Percentiles rank a stretch among this genome's conserved stretches.
Evolutionary conservation across 2,797 vertebrate species (phyloP).

Genomic region (Notolepis coatsorum): DNA sequence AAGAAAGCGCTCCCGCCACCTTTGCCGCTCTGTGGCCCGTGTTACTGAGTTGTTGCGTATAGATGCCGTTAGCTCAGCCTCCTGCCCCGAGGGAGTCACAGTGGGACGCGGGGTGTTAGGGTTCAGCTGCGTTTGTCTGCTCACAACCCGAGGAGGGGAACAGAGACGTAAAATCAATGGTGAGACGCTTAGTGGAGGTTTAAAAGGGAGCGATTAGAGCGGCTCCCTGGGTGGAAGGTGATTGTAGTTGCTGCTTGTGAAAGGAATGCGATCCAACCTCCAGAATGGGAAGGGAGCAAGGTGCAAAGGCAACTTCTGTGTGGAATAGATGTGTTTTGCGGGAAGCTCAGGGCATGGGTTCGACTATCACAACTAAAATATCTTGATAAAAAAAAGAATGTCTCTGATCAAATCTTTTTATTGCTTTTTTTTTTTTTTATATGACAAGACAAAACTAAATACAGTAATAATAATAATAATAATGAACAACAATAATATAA

Average conservation of each 20-base stretch:
- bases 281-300: slow-evolving; percentile 61
- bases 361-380: too few relatives aligned
- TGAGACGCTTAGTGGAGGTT: slow-evolving; percentile 84
- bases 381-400: too few relatives aligned
- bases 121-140: slow-evolving; percentile 82
- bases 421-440: too few relatives aligned
- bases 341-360: too few relatives aligned
- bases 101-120: slow-evolving; percentile 77
- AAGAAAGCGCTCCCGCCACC: slow-evolving; percentile 72
- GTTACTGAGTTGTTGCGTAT: slow-evolving; percentile 73
- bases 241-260: slow-evolving; percentile 74
- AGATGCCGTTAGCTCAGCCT: slow-evolving; percentile 75
- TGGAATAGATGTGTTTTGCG: too few relatives aligned
- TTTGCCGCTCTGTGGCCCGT: slow-evolving; percentile 77
- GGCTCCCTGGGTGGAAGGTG: slow-evolving; percentile 82
- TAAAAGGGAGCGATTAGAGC: slow-evolving; percentile 81
- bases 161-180: slow-evolving; percentile 86
- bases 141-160: slow-evolving; percentile 69
- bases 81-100: slow-evolving; percentile 79
- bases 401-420: too few relatives aligned
- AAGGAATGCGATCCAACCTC: slow-evolving; percentile 77
- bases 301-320: slow-evolving; percentile 55
- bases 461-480: too few relatives aligned
- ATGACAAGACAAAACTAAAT: too few relatives aligned
- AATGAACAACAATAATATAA: too few relatives aligned